phyloP scores from a whole-genome alignment of 2,888 invertebrate species.

The Tanytarsus gracilentus region DNA sequence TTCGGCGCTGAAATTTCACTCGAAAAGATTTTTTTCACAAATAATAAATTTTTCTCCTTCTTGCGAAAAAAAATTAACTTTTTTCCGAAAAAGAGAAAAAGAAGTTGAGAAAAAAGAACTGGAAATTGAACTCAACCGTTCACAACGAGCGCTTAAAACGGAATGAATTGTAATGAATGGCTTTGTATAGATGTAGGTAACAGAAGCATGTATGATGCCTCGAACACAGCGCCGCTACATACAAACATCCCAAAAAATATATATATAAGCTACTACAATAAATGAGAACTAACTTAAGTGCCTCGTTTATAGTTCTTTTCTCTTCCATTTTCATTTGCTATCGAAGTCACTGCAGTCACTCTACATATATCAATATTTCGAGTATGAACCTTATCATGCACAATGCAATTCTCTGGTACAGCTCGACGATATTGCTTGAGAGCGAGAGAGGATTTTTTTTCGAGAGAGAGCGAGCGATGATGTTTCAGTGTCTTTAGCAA shows the following conservation, averaged over 20 bases:
- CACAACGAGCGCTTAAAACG: slow-evolving; percentile 29
- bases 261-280: not conserved
- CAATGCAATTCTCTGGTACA: too few relatives aligned
- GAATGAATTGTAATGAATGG: slow-evolving; percentile 29
- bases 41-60: slow-evolving; percentile 6
- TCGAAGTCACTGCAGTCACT: not conserved
- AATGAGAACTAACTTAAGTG: not conserved
- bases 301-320: slow-evolving; percentile 2
- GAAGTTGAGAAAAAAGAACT: slow-evolving; percentile 15
- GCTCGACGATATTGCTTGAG: too few relatives aligned
- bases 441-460: too few relatives aligned
- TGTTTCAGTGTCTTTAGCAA: too few relatives aligned
- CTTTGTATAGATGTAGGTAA: slow-evolving; percentile 27
- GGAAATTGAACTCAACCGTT: slow-evolving; percentile 20
- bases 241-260: slow-evolving; percentile 5
- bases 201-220: slow-evolving; percentile 21
- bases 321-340: slow-evolving; percentile 1
- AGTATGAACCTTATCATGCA: too few relatives aligned
- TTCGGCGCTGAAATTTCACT: not conserved
- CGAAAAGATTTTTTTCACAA: not conserved
- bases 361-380: not conserved
- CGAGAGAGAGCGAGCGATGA: too few relatives aligned
- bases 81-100: not conserved
- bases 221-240: slow-evolving; percentile 14
- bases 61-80: slow-evolving; percentile 11